phyloP scores from a whole-genome alignment of 2,888 invertebrate species.

The Heteromyza rotundicornis region DNA sequence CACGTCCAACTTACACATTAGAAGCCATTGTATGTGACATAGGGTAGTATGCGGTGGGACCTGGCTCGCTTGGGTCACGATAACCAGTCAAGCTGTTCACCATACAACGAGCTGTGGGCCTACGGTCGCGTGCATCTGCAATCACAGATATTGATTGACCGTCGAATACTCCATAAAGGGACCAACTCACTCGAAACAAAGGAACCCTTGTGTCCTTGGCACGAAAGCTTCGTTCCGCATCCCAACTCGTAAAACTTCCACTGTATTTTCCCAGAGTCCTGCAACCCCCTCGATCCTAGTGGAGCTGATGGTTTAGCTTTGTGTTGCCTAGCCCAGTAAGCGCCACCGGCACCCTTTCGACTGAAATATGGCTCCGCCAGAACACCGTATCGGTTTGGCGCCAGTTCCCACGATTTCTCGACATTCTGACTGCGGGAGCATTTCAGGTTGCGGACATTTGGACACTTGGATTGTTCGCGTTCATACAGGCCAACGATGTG shows the following conservation, averaged over 20 bases:
- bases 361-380: constrained; percentile 31
- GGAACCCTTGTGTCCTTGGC: constrained; percentile 43
- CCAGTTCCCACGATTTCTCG: constrained; percentile 37
- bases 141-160: neutral
- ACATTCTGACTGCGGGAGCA: neutral
- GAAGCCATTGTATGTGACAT: constrained; percentile 13
- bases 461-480: neutral
- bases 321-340: constrained; percentile 41
- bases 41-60: constrained; percentile 41
- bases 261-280: neutral
- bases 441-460: constrained; percentile 1
- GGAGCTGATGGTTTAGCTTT: constrained; percentile 15
- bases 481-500: constrained; percentile 9
- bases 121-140: constrained; percentile 47
- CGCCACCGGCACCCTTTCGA: constrained; percentile 38
- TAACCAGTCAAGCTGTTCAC: constrained; percentile 39
- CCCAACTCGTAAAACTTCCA: neutral
- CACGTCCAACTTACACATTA: constrained; percentile 22
- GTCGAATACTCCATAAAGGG: neutral
- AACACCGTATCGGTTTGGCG: constrained; percentile 50
- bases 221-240: too few species aligned
- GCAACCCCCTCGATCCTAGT: neutral
- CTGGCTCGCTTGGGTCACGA: constrained; percentile 46
- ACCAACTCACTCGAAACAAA: constrained; percentile 45
- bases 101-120: constrained; percentile 44